Base-by-base conservation (phyloP, 2,888 invertebrate species). In the Pristionchus arcanus region DNA sequence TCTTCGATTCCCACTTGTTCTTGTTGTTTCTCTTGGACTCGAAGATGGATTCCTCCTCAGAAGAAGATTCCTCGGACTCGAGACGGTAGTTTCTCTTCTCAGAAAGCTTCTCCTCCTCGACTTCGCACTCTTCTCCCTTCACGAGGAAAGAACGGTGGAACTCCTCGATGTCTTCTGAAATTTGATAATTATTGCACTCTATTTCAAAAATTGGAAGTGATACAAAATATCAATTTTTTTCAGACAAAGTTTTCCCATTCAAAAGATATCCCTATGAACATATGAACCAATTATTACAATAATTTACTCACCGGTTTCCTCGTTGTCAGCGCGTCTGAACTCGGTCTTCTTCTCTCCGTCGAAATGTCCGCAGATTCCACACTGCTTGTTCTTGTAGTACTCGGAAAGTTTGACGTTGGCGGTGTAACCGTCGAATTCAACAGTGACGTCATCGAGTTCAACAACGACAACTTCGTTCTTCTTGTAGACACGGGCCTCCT, bases 351-450 rank as follows among this genome's bases (percentile, higher is more conserved):
- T 53, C 68, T 91, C 90, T 49, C 59, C 59, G 68, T 91, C 90
- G 87, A 81, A 87, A 90, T 90, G 89, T 77, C 91, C 91, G 89
- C 91, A 91, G 63, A 91, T 68, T 66, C 91, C 91, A 90, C 91
- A 91, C 85, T 90, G 90, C 63, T 83, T 68, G 87, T 42, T 63
- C 74, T 87, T 87, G 87, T 71, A 87, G 53, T 25, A 71, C 25
- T 87, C 71, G 74, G 13, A n/a, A 71, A 87, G 37, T 71, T 87
- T 87, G 68, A 87, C 42, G 28, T 87, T 13, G 63, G 87, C 71
- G n/a, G 42, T 87, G 87, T 63, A 87, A 55, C 87, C 87, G 28
- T 87, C 87, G 74, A 87, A 90, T 19, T 59, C 53, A 55, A 84
- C 42, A 15, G 42, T 37, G 66, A 83, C 71, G 66, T 92, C 89